phyloP scores from a whole-genome alignment of 1,140 invertebrate species.

The Leptoteleia sp. region DNA sequence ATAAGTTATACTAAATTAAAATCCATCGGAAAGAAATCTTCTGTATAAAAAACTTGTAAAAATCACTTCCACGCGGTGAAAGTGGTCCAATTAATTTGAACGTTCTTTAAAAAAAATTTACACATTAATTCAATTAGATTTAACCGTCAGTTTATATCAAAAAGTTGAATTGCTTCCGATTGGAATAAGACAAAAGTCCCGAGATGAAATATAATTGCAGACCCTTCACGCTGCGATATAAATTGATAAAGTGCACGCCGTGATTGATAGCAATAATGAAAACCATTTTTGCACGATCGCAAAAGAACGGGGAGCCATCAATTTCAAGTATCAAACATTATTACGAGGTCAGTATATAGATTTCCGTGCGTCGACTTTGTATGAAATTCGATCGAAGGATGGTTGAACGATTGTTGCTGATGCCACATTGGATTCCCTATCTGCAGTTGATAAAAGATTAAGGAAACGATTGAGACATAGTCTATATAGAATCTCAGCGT shows the following conservation, averaged over 20 bases:
- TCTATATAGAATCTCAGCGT: conserved; percentile 55
- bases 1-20: too few species aligned
- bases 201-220: conserved; percentile 34
- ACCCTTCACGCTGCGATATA: not conserved
- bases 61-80: too few species aligned
- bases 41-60: too few species aligned
- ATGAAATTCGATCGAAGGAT: conserved; percentile 45
- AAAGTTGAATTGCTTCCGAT: too few species aligned
- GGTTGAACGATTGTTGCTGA: conserved; percentile 9
- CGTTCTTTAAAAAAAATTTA: too few species aligned
- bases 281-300: conserved; percentile 19
- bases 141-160: too few species aligned
- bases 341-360: conserved; percentile 46
- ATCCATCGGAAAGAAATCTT: too few species aligned
- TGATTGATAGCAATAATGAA: conserved; percentile 40
- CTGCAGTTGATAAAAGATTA: conserved; percentile 45
- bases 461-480: conserved; percentile 49
- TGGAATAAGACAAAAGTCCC: too few species aligned
- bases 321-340: conserved; percentile 28
- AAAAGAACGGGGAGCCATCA: conserved; percentile 11
- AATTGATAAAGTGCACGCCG: conserved; percentile 6
- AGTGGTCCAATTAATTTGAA: too few species aligned
- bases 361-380: conserved; percentile 13
- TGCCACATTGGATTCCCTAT: conserved; percentile 30
- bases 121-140: too few species aligned